Conservation (phyloP, 2,113 vertebrate genomes). For the Tetraodon nigroviridis region DNA sequence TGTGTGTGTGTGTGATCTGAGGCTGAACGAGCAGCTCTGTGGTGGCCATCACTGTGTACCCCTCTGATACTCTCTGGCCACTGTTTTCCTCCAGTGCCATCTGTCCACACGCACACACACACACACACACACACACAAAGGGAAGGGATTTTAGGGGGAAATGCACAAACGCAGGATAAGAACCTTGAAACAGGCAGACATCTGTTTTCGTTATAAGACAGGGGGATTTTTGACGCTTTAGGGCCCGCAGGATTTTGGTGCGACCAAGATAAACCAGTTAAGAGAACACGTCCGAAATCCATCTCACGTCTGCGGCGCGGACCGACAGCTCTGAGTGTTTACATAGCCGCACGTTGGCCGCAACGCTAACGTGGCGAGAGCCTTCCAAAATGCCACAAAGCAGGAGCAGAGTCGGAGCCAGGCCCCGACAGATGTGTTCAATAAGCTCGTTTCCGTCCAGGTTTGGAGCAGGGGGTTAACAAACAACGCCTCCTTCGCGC, state of each 20-base stretch:
- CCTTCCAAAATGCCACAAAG: conserved; percentile 32
- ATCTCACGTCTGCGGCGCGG: conserved; percentile 43
- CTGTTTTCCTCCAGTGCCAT: conserved; percentile 59
- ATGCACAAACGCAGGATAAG: conserved; percentile 52
- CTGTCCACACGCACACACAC: conserved; percentile 55
- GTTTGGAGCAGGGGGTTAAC: not conserved
- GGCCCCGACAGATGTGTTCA: conserved; percentile 22
- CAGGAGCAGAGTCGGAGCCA: conserved; percentile 23
- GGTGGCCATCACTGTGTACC: conserved; percentile 57
- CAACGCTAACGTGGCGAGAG: conserved; percentile 33
- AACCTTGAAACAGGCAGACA: conserved; percentile 63
- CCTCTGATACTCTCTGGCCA: conserved; percentile 62
- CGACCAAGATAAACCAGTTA: conserved; percentile 68
- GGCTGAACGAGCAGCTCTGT: conserved; percentile 43
- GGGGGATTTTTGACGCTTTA: conserved; percentile 62
- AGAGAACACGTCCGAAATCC: conserved; percentile 68
- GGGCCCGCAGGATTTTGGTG: conserved; percentile 60
- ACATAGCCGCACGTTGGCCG: conserved; percentile 36
- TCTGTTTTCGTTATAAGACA: conserved; percentile 68
- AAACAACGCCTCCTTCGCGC: not conserved
- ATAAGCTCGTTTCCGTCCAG: conserved; percentile 21
- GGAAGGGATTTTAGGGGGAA: conserved; percentile 54
- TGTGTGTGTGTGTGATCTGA: conserved; percentile 4
- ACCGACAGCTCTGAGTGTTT: conserved; percentile 54
- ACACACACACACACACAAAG: conserved; percentile 7